phyloP scores from a whole-genome alignment of 2,888 invertebrate species.

The Drosophila bunnanda region DNA sequence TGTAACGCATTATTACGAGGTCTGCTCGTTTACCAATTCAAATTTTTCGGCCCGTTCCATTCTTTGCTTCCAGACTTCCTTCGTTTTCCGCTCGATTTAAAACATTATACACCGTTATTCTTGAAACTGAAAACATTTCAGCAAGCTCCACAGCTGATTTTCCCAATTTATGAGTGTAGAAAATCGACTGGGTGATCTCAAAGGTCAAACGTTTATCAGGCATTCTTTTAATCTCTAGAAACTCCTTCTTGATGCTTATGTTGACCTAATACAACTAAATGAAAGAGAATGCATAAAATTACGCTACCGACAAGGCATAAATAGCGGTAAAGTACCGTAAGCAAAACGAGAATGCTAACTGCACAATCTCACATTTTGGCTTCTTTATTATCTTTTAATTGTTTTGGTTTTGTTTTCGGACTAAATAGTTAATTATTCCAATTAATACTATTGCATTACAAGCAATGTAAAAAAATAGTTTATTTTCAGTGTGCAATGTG shows the following conservation, averaged over 20 bases:
- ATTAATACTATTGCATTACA: too few relatives aligned
- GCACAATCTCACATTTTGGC: too few relatives aligned
- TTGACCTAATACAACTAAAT: background rate
- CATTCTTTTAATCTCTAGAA: background rate
- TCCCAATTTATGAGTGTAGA: background rate
- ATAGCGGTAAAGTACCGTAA: background rate
- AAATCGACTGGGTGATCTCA: background rate
- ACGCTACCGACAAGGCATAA: background rate
- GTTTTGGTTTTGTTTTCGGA: too few relatives aligned
- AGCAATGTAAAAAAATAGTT: too few relatives aligned
- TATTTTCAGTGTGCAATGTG: too few relatives aligned
- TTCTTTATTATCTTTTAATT: too few relatives aligned
- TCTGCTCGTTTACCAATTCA: background rate
- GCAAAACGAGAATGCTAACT: too few relatives aligned
- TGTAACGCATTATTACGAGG: background rate
- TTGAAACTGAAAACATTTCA: background rate
- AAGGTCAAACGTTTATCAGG: background rate
- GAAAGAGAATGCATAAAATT: background rate
- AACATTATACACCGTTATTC: background rate
- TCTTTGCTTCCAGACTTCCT: background rate
- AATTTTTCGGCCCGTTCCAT: background rate
- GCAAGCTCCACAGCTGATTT: background rate
- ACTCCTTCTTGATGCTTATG: background rate
- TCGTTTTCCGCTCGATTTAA: conserved; percentile 6
- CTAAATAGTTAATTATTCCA: too few relatives aligned